phyloP scores from a whole-genome alignment of 2,888 invertebrate species.

The Phyto melanocephala region DNA sequence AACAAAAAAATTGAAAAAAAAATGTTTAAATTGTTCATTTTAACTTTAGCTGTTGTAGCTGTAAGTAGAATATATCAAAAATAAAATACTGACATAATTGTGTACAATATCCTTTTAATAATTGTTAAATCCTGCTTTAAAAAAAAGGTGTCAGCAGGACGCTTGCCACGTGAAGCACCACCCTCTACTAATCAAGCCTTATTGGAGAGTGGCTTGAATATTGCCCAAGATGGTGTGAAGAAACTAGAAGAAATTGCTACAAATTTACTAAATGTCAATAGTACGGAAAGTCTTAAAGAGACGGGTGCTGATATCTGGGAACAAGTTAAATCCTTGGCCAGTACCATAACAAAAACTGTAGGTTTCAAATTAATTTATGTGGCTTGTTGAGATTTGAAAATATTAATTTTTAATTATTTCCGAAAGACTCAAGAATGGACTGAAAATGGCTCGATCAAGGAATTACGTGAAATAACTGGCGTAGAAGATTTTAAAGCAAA shows the following conservation, averaged over 20 bases:
- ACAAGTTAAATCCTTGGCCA: background rate
- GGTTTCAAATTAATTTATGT: background rate
- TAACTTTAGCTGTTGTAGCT: background rate
- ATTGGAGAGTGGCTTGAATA: background rate
- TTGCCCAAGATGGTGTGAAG: conserved; percentile 2
- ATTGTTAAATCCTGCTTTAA: background rate
- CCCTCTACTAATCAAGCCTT: background rate
- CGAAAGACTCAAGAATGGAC: conserved; percentile 7
- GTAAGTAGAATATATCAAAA: background rate
- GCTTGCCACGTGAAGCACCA: background rate
- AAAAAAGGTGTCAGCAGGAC: background rate
- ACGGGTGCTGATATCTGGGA: background rate
- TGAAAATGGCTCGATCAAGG: conserved; percentile 1
- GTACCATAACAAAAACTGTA: background rate
- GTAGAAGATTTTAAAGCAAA: background rate
- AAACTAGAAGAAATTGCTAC: conserved; percentile 16
- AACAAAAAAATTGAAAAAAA: background rate
- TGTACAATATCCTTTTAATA: background rate
- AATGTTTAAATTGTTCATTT: background rate
- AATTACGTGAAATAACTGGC: background rate
- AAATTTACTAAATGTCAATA: background rate
- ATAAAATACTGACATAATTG: background rate
- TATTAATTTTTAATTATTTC: background rate
- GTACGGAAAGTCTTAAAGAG: background rate
- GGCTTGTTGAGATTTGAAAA: too few species aligned